Evolutionary conservation across 2,888 invertebrate species (phyloP).

Genomic region (Synergus laeviventris): DNA sequence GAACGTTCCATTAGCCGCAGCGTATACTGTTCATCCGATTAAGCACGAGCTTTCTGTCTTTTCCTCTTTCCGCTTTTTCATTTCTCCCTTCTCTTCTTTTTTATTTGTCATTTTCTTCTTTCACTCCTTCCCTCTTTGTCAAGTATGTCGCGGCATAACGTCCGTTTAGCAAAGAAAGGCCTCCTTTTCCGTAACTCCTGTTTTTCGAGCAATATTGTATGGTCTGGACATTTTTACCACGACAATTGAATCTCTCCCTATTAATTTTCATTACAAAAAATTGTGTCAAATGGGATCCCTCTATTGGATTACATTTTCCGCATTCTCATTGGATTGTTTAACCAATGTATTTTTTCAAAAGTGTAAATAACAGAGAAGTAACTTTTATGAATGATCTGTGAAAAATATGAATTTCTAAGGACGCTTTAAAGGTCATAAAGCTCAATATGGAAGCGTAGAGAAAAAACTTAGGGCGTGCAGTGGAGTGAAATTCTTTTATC

Average conservation of each 20-base stretch:
- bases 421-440: background rate
- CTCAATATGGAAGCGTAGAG: background rate
- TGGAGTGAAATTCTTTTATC: background rate
- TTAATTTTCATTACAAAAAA: too few species aligned
- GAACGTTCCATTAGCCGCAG: constrained; percentile 16
- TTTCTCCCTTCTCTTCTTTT: background rate
- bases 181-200: too few species aligned
- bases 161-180: too few species aligned
- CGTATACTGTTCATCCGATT: constrained; percentile 6
- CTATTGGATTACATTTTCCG: too few species aligned
- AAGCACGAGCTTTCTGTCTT: constrained; percentile 6
- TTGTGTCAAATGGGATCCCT: too few species aligned
- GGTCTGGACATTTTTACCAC: too few species aligned
- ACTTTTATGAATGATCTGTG: background rate
- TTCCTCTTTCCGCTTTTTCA: background rate
- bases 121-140: background rate
- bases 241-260: too few species aligned
- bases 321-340: too few species aligned
- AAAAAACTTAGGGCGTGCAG: background rate
- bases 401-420: background rate
- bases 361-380: too few species aligned
- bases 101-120: background rate
- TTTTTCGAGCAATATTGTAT: too few species aligned
- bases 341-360: too few species aligned
- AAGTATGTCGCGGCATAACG: background rate